Evolutionary conservation across 2,797 vertebrate species (phyloP), one percentile per base, ranked within the genome.

Genomic region (Acanthis flammea): DNA sequence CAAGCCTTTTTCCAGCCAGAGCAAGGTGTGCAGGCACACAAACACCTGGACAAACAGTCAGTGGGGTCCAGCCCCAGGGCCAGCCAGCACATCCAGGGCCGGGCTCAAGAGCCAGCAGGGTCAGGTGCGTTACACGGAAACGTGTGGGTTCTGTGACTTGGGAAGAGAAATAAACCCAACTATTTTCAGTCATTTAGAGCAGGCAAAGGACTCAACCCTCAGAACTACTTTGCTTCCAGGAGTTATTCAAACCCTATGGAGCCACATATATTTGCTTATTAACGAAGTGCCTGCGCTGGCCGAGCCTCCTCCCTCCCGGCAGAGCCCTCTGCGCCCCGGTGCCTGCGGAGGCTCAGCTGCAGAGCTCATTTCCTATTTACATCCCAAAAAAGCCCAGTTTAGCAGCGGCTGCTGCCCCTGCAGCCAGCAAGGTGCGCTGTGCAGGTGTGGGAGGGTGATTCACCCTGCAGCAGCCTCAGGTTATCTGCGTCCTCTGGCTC

Each of bases 211-310:
- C 82, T 76, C 90, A 62, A 25, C 79, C 90, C 72, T 92, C 74
- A 4, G 4, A 88, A 68, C 65, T 75, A 0, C 85, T 86, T 92
- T 91, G 86, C 91, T 94, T 74, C 96, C 89, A 54, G 19, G 72
- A 92, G 91, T 80, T 92, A 94, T 77, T 91, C 95, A 80, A 74
- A 74, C 78, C 84, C 92, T 13, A 1, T 63, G 92, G 96, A 94
- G 94, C 94, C 94, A 93, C 93, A 93, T 77, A 80, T 14, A 95
- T 95, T 97, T 95, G 93, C 61, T 77, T 94, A 65, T 80, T 95
- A 95, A 96, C 21, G 25, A 92, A 37, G 88, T 9, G 87, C 61
- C 78, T 19, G 80, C 7, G 66, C 48, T 11, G 82, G 90, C 84
- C 65, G 48, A 82, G 81, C 85, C 88, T 79, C 63, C 80, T 74